Base-by-base conservation (phyloP, 2,113 vertebrate species). In the Clarias gariepinus region DNA sequence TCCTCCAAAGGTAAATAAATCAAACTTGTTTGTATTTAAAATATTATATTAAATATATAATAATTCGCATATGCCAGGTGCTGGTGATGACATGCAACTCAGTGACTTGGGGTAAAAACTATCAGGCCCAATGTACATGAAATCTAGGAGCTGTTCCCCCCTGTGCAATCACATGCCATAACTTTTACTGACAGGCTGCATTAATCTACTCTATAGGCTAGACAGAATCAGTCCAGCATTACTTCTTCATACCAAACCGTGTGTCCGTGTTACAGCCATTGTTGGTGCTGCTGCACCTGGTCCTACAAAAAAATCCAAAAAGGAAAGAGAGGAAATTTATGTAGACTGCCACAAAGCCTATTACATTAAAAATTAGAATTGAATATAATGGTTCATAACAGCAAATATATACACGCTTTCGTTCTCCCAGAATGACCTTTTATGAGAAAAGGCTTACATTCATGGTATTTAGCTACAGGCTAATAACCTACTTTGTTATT, bases 401-500 rank as follows among this genome's bases (percentile, higher is more conserved):
- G 47, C 47, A 47, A 47, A 47, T 47, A 1, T 47, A 47, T 47
- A 47, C 47, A 47, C 8, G 47, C 47, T 47, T 47, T 47, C 47
- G 23, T 76, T 25, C 13, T 79, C 79, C 6, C 33, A 81, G 28
- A 61, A 81, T 33, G 33, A 63, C 10, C 33, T 81, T 63, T 81
- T 25, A 47, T 63, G 79, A 41, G 79, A 63, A 81, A 63, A 61
- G 21, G 1, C 57, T 81, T 63, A 79, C 18, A 9, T 79, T 16
- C 7, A 19, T 58, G n/a, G 33, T 63, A 47, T 81, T 81, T 63
- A 61, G 79, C 79, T 58, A 47, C 21, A 47, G 33, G 19, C 58
- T 61, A 21, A 81, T 81, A 81, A 41, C 79, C 58, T 58, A 81
- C 79, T 81, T 81, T 23, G 58, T 63, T 81, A 47, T 33, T 81